Percentiles rank a stretch among this genome's conserved stretches.
Evolutionary conservation across 1,140 invertebrate species (phyloP).

Genomic region (Saccostrea echinata): DNA sequence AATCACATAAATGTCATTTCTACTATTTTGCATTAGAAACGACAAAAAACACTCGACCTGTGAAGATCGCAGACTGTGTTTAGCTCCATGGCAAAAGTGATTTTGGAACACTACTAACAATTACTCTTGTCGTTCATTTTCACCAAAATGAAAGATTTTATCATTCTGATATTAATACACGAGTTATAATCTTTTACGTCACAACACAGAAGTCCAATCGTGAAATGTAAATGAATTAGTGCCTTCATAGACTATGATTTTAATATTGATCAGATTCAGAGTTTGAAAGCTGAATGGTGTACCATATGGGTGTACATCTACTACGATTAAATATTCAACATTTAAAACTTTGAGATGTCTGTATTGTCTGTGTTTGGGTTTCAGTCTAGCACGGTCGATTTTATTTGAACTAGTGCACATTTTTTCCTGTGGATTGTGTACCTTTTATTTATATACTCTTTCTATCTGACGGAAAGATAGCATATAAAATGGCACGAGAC

Average conservation of each 20-base stretch:
- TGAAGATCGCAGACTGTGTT: not conserved
- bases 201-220: not conserved
- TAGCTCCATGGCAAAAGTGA: not conserved
- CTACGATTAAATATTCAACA: too few species aligned
- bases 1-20: slow-evolving; percentile 22
- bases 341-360: not conserved
- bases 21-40: not conserved
- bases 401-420: slow-evolving; percentile 12
- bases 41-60: slow-evolving; percentile 4
- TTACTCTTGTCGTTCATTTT: not conserved
- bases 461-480: not conserved
- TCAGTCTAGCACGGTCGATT: slow-evolving; percentile 27
- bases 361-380: not conserved
- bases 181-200: not conserved
- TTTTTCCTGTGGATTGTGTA: slow-evolving; percentile 1
- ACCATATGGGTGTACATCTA: too few species aligned
- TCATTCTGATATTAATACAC: too few species aligned
- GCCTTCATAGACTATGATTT: too few species aligned
- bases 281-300: too few species aligned
- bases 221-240: too few species aligned
- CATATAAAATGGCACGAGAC: not conserved
- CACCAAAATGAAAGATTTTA: not conserved
- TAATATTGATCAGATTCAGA: too few species aligned
- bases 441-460: not conserved
- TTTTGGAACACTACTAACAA: not conserved